Percentiles rank a stretch among this genome's conserved stretches.
Evolutionary conservation across 2,113 vertebrate genomes (phyloP).

Genomic region (Amia ocellicauda): DNA sequence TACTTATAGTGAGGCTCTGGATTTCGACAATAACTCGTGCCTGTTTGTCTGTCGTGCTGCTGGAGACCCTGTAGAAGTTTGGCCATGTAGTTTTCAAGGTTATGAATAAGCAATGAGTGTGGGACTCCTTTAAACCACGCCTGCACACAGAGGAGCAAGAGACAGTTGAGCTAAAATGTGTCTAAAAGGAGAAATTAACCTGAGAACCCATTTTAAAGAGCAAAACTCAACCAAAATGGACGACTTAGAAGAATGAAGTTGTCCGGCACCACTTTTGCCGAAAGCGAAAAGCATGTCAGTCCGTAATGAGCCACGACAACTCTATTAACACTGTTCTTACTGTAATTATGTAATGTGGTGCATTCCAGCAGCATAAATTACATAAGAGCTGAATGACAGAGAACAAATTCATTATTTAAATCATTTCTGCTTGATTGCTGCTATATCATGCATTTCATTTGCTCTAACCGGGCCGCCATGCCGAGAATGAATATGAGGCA

Average conservation of each 20-base stretch:
- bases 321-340: slow-evolving; percentile 6
- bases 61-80: no score
- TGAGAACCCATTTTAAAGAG: no score
- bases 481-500: not conserved
- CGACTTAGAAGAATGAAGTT: not conserved
- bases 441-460: not conserved
- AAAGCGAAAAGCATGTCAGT: not conserved
- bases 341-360: slow-evolving; percentile 5
- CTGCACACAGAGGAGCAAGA: not conserved
- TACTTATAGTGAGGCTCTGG: no score
- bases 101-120: not conserved
- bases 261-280: no score
- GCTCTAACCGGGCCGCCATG: not conserved
- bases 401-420: slow-evolving; percentile 14
- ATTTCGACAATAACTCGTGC: no score
- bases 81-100: not conserved
- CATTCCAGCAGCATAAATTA: slow-evolving; percentile 1
- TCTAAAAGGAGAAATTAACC: no score
- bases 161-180: not conserved
- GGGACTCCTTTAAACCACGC: not conserved
- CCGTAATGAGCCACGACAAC: slow-evolving; percentile 1
- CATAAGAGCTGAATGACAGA: not conserved
- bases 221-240: no score
- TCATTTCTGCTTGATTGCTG: slow-evolving; percentile 12
- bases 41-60: no score